Percentiles rank a stretch among this genome's conserved stretches.
Evolutionary conservation across 2,888 invertebrate genomes (phyloP).

Genomic region (Sesia apiformis): DNA sequence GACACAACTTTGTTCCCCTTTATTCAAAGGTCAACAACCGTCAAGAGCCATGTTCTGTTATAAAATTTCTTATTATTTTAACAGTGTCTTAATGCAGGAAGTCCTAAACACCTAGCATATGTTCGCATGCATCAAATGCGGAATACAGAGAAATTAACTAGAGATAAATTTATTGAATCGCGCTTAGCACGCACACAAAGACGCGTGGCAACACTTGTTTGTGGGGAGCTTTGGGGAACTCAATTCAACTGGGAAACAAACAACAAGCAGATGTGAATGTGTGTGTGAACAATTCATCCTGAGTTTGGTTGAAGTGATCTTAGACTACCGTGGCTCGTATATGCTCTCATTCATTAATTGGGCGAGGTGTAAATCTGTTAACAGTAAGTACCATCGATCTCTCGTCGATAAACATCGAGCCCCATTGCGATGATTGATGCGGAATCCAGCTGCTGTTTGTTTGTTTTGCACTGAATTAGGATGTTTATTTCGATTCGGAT

Average conservation of each 20-base stretch:
- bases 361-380: constrained; percentile 2
- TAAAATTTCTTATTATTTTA: neutral
- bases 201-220: too few relatives aligned
- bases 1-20: neutral
- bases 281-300: too few relatives aligned
- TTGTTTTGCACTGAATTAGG: neutral
- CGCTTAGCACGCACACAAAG: too few relatives aligned
- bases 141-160: too few relatives aligned
- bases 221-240: too few relatives aligned
- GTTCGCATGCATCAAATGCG: neutral
- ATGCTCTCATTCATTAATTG: neutral
- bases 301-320: too few relatives aligned
- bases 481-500: neutral
- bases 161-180: too few relatives aligned
- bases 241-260: too few relatives aligned
- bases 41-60: neutral
- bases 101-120: neutral
- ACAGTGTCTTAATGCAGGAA: neutral
- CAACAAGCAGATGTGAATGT: too few relatives aligned
- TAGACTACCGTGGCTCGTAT: neutral
- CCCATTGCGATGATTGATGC: neutral
- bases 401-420: neutral
- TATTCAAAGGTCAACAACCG: neutral
- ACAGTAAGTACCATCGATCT: constrained; percentile 1
- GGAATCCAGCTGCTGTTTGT: neutral